Conservation (phyloP, 2,888 invertebrate genomes). For the Phyto melanocephala region DNA sequence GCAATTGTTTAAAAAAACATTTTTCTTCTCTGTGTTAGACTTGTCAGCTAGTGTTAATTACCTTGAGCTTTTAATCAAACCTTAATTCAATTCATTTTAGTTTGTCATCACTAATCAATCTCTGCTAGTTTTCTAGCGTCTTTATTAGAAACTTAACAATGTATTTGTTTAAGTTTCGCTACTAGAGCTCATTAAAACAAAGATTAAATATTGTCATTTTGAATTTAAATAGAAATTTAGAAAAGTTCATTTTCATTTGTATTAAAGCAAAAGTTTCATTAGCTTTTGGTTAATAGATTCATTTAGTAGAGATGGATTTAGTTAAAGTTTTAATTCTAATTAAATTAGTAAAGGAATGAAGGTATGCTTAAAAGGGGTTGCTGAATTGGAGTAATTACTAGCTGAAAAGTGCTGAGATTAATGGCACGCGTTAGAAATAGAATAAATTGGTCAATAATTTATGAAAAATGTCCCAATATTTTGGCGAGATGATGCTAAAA, state of each 20-base stretch:
- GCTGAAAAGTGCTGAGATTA: too few species aligned
- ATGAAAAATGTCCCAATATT: too few species aligned
- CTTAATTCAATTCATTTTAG: slow-evolving; percentile 41
- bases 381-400: too few species aligned
- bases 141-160: background rate
- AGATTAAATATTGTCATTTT: slow-evolving; percentile 30
- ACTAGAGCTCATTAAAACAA: background rate
- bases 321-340: background rate
- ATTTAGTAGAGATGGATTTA: background rate
- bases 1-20: background rate
- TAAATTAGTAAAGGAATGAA: background rate
- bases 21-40: background rate
- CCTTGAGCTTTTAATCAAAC: slow-evolving; percentile 49
- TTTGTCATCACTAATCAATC: slow-evolving; percentile 34
- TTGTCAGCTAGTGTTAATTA: slow-evolving; percentile 52
- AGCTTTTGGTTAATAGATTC: background rate
- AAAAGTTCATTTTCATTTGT: background rate
- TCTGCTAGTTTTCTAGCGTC: background rate
- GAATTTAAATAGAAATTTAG: background rate
- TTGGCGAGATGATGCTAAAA: too few species aligned
- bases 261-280: background rate
- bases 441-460: too few species aligned
- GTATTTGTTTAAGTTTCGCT: background rate
- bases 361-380: background rate
- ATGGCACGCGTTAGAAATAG: too few species aligned